Conservation (phyloP, 2,888 invertebrate species). For the Phytoseiulus persimilis region DNA sequence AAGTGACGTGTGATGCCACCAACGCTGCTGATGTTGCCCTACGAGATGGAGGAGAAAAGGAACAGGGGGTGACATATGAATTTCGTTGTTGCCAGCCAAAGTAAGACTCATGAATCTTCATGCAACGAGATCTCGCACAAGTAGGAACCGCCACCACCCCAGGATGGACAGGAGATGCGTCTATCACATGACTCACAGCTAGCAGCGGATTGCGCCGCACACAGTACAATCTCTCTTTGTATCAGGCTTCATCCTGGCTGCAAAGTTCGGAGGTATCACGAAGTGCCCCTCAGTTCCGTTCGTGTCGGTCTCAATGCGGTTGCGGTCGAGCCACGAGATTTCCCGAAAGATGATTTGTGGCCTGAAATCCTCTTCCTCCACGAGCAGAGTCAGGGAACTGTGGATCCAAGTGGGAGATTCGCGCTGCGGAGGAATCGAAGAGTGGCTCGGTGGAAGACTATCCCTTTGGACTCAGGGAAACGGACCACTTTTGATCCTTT, state of each 20-base stretch:
- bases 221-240: neutral
- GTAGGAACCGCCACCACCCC: neutral
- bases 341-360: neutral
- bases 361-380: too few species aligned
- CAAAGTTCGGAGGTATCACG: neutral
- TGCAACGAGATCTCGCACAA: neutral
- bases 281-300: neutral
- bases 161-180: neutral
- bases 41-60: neutral
- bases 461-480: too few species aligned
- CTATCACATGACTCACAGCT: neutral
- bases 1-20: neutral
- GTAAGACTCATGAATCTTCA: neutral
- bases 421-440: too few species aligned
- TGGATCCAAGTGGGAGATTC: too few species aligned
- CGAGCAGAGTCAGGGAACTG: too few species aligned
- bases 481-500: too few species aligned
- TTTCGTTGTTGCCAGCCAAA: neutral
- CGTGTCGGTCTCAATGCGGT: neutral
- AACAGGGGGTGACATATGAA: constrained; percentile 5
- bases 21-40: neutral
- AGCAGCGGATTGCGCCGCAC: neutral
- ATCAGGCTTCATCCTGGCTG: neutral
- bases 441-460: too few species aligned
- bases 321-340: neutral